Conservation (phyloP, 2,888 invertebrate genomes). For the Drosophila cognata region DNA sequence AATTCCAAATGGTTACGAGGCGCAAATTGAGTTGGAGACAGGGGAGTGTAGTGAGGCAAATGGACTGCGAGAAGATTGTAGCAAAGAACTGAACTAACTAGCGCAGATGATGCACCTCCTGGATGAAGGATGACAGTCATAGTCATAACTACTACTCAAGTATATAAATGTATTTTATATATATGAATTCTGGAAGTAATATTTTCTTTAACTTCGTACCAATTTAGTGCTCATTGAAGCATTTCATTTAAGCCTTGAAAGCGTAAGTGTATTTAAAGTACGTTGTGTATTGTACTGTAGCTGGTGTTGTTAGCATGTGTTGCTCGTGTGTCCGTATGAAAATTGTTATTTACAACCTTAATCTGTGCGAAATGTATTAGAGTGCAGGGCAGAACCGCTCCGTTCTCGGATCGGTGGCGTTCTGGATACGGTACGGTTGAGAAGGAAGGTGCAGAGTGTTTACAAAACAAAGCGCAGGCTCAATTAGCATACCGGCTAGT, state of each 20-base stretch:
- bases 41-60: background rate
- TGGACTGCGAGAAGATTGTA: background rate
- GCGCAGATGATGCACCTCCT: conserved; percentile 48
- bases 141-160: too few relatives aligned
- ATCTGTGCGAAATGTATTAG: conserved; percentile 78
- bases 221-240: too few relatives aligned
- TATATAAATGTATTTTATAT: too few relatives aligned
- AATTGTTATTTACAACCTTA: conserved; percentile 77
- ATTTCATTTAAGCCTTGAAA: background rate
- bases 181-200: too few relatives aligned
- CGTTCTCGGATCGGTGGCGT: background rate
- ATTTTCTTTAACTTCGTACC: too few relatives aligned
- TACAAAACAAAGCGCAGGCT: conserved; percentile 71
- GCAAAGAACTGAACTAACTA: background rate
- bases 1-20: conserved; percentile 37
- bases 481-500: conserved; percentile 75
- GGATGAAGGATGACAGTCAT: too few relatives aligned
- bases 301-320: conserved; percentile 49
- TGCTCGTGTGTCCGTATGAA: conserved; percentile 27
- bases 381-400: conserved; percentile 59
- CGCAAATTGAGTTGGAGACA: background rate
- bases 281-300: background rate
- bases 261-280: conserved; percentile 24
- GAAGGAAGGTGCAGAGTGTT: conserved; percentile 61
- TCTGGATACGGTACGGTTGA: background rate